A percentile compares a stretch with the other conserved stretches of the same genome.
Conservation (phyloP, 1,140 invertebrate genomes). For the fruit fly (Drosophila melanogaster) region DNA sequence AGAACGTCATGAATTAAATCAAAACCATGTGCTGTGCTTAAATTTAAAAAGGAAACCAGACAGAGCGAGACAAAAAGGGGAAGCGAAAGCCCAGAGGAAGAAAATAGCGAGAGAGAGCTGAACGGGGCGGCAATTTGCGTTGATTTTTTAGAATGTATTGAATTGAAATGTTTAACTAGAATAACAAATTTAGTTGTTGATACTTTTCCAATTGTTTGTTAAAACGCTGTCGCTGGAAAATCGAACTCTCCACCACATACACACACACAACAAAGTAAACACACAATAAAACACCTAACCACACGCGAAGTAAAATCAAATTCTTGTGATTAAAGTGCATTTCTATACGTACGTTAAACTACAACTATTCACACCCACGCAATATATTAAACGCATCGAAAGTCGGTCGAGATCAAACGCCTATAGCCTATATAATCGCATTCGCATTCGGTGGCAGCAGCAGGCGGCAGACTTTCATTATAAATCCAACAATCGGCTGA, state of each 20-base stretch:
- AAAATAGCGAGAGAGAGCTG: conserved; percentile 40
- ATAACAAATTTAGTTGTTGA: conserved; percentile 84
- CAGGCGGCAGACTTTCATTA: not conserved
- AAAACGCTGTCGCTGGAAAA: conserved; percentile 60
- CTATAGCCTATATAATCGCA: conserved; percentile 20
- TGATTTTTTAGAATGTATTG: conserved; percentile 76
- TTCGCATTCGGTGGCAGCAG: not conserved
- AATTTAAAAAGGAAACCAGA: conserved; percentile 30
- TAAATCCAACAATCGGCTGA: conserved; percentile 13
- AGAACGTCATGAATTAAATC: conserved; percentile 36
- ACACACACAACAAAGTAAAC: conserved; percentile 11
- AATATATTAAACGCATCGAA: conserved; percentile 49
- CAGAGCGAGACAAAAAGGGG: conserved; percentile 20
- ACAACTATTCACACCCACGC: conserved; percentile 45
- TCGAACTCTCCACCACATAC: conserved; percentile 27
- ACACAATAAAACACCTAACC: conserved; percentile 40
- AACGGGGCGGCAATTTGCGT: conserved; percentile 72
- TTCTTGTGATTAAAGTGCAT: conserved; percentile 84
- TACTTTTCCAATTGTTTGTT: conserved; percentile 82
- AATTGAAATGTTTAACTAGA: conserved; percentile 80
- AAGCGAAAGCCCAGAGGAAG: conserved; percentile 4
- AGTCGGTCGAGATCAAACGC: conserved; percentile 27
- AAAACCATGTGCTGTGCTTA: conserved; percentile 70
- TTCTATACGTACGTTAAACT: conserved; percentile 69
- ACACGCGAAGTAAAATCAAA: conserved; percentile 67